These are phyloP conservation scores for Hemiscyllium ocellatum DNA, from an alignment of 2,113 vertebrate species.

Conservation along the genomic window DNA sequence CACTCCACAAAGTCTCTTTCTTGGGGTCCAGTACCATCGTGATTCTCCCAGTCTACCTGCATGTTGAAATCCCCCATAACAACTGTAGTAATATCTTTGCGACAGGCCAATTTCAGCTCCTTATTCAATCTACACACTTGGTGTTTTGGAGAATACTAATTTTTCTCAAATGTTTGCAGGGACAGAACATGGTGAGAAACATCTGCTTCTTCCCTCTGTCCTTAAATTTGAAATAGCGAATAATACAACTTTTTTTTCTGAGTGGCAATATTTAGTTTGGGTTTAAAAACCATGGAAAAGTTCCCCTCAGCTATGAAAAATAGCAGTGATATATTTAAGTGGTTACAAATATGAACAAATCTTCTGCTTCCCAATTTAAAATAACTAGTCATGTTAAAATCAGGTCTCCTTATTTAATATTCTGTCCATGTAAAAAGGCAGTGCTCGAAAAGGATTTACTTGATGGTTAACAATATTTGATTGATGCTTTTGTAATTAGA, in stretches of 20 bases:
- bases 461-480: not conserved
- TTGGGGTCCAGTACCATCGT: too few relatives aligned
- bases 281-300: not conserved
- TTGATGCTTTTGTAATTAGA: not conserved
- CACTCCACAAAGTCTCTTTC: too few relatives aligned
- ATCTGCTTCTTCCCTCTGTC: not conserved
- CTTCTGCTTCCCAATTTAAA: not conserved
- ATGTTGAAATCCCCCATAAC: too few relatives aligned
- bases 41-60: too few relatives aligned
- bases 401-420: not conserved
- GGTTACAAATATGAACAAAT: not conserved
- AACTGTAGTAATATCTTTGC: too few relatives aligned
- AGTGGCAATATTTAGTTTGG: not conserved
- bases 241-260: not conserved
- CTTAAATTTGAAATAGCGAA: not conserved
- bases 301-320: not conserved
- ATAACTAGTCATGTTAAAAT: not conserved
- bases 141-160: too few relatives aligned
- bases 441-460: not conserved
- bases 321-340: not conserved
- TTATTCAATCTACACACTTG: too few relatives aligned
- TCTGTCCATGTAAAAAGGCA: not conserved
- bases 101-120: too few relatives aligned
- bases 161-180: not conserved
- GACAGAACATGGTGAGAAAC: not conserved